A percentile compares a stretch with the other conserved stretches of the same genome.
phyloP scores from a whole-genome alignment of 2,888 invertebrate genomes.

The Holacanthella duospinosa region DNA sequence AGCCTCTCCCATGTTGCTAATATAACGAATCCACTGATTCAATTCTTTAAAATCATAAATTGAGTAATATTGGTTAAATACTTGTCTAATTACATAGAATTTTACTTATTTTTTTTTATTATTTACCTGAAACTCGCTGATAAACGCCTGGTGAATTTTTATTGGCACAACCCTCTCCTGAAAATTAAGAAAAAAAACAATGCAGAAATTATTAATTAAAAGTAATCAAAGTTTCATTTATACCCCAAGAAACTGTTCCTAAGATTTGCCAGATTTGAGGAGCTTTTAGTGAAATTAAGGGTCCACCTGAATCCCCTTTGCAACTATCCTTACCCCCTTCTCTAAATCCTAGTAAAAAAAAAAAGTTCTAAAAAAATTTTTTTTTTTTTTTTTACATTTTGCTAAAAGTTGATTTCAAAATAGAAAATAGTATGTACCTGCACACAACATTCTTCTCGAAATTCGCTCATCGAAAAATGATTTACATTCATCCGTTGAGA shows the following conservation, averaged over 20 bases:
- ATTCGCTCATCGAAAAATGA: conserved; percentile 23
- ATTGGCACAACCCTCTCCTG: conserved; percentile 29
- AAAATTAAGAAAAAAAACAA: not conserved
- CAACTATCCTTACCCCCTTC: conserved; percentile 30
- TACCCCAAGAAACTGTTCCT: conserved; percentile 30
- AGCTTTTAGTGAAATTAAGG: conserved; percentile 18
- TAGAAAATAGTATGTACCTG: too few relatives aligned
- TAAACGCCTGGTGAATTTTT: conserved; percentile 26
- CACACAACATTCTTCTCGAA: conserved; percentile 33
- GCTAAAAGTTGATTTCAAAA: too few relatives aligned
- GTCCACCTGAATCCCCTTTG: conserved; percentile 26
- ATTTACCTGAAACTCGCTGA: conserved; percentile 17
- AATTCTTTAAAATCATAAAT: conserved; percentile 18
- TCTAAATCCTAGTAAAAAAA: too few relatives aligned
- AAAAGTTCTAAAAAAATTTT: too few relatives aligned
- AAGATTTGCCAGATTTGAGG: conserved; percentile 26
- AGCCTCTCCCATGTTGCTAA: conserved; percentile 28
- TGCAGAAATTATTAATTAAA: not conserved
- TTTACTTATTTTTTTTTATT: too few relatives aligned
- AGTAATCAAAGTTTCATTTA: not conserved
- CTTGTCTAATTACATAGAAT: too few relatives aligned
- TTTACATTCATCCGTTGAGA: conserved; percentile 24
- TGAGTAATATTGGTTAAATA: too few relatives aligned
- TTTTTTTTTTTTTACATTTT: too few relatives aligned
- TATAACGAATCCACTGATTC: conserved; percentile 31